A percentile compares a stretch with the other conserved stretches of the same genome.
These are phyloP conservation scores for Pogonomyrmex barbatus DNA, from an alignment of 1,140 invertebrate genomes.

Conservation along the genomic window DNA sequence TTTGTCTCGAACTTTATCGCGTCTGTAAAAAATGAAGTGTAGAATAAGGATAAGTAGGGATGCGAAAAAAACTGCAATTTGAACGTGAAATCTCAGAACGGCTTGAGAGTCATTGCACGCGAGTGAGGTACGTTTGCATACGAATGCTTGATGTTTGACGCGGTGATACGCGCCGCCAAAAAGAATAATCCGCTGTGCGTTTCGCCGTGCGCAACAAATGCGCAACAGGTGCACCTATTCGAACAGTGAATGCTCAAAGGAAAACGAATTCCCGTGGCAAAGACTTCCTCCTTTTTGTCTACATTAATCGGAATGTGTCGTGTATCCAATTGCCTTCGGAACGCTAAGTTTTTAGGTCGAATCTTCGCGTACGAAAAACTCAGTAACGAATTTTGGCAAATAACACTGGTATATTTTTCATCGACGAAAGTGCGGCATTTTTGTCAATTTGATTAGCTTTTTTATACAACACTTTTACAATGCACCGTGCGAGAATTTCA, in stretches of 20 bases:
- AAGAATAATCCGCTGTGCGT: slow-evolving; percentile 71
- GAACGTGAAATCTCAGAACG: slow-evolving; percentile 36
- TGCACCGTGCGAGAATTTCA: neutral
- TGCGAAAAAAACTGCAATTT: neutral
- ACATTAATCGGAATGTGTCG: slow-evolving; percentile 9
- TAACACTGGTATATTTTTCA: neutral
- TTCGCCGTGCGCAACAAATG: slow-evolving; percentile 71
- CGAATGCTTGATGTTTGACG: slow-evolving; percentile 66
- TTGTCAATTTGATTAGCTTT: neutral
- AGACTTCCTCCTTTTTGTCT: slow-evolving; percentile 21
- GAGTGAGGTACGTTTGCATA: slow-evolving; percentile 56
- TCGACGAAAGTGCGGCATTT: neutral
- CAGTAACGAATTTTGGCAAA: neutral
- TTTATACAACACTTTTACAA: neutral
- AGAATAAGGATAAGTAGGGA: neutral
- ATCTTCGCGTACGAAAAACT: neutral
- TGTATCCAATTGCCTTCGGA: neutral
- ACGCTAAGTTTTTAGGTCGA: neutral
- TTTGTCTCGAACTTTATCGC: neutral
- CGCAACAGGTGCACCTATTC: slow-evolving; percentile 75
- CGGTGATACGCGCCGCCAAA: slow-evolving; percentile 51
- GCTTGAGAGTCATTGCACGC: slow-evolving; percentile 27
- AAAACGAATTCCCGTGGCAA: slow-evolving; percentile 18
- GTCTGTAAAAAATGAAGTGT: neutral
- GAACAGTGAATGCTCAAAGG: slow-evolving; percentile 53